Conservation (phyloP, 2,888 invertebrate genomes). For the Ophion obscuratus region DNA sequence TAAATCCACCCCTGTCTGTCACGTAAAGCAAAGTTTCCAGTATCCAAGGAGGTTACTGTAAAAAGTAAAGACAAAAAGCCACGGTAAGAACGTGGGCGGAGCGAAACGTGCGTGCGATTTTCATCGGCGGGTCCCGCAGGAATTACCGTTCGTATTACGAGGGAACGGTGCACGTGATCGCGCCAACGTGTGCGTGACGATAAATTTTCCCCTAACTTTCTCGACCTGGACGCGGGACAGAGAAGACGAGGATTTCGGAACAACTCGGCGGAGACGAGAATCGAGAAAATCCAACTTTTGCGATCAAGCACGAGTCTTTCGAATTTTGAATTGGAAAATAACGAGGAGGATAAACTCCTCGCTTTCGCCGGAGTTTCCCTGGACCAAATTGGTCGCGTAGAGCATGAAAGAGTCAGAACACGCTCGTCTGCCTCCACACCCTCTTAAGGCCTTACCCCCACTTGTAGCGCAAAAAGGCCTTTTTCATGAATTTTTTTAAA, state of each 20-base stretch:
- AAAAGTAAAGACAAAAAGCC: slow-evolving; percentile 9
- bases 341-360: not conserved
- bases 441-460: too few relatives aligned
- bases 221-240: not conserved
- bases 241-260: not conserved
- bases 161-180: not conserved
- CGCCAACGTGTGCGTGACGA: not conserved
- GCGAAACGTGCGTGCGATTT: not conserved
- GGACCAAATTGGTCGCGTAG: not conserved
- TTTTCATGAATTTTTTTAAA: too few relatives aligned
- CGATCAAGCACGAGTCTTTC: slow-evolving; percentile 22
- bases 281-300: slow-evolving; percentile 12
- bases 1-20: not conserved
- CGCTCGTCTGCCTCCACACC: too few relatives aligned
- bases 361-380: not conserved
- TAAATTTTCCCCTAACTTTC: slow-evolving; percentile 10
- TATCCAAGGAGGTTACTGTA: not conserved
- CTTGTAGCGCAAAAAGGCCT: too few relatives aligned
- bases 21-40: slow-evolving; percentile 1
- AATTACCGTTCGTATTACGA: not conserved
- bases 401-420: not conserved
- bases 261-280: not conserved
- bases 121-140: not conserved
- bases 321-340: slow-evolving; percentile 35
- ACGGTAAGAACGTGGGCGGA: not conserved